These are phyloP conservation scores for Scaptomyza graminum DNA, from an alignment of 1,140 invertebrate genomes.

Conservation along the genomic window DNA sequence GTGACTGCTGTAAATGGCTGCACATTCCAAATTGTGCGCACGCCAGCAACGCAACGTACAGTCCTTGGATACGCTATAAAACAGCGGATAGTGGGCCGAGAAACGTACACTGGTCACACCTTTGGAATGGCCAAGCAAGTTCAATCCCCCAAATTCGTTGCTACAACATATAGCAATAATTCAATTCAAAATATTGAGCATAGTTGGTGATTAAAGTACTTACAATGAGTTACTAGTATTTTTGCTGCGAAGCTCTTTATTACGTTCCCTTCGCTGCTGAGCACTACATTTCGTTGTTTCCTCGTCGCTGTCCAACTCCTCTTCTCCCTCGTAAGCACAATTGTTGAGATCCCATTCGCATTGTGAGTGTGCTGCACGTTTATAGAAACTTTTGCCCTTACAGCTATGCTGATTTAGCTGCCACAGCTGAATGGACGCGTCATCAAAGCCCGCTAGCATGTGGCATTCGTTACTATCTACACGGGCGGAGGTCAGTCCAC, in stretches of 20 bases:
- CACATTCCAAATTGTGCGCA: constrained; percentile 88
- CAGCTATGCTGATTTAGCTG: constrained; percentile 74
- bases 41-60: constrained; percentile 90
- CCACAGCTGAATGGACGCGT: constrained; percentile 78
- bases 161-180: constrained; percentile 29
- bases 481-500: constrained; percentile 64
- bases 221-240: constrained; percentile 76
- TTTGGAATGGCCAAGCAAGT: constrained; percentile 89
- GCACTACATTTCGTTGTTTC: constrained; percentile 24
- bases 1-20: constrained; percentile 91
- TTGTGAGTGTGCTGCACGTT: constrained; percentile 46
- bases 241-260: constrained; percentile 53
- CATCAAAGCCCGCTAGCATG: constrained; percentile 76
- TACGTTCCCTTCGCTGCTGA: constrained; percentile 43
- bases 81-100: constrained; percentile 85
- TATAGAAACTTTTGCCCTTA: constrained; percentile 71
- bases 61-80: constrained; percentile 92
- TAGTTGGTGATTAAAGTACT: constrained; percentile 2
- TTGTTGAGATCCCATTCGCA: constrained; percentile 80
- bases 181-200: neutral
- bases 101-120: constrained; percentile 90
- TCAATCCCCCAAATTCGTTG: constrained; percentile 85
- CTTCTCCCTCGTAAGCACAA: constrained; percentile 46
- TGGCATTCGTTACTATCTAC: constrained; percentile 75
- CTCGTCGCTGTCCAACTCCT: constrained; percentile 52